Evolutionary conservation across 1,140 invertebrate species (phyloP).

Genomic region (Rhizoglyphus robini): DNA sequence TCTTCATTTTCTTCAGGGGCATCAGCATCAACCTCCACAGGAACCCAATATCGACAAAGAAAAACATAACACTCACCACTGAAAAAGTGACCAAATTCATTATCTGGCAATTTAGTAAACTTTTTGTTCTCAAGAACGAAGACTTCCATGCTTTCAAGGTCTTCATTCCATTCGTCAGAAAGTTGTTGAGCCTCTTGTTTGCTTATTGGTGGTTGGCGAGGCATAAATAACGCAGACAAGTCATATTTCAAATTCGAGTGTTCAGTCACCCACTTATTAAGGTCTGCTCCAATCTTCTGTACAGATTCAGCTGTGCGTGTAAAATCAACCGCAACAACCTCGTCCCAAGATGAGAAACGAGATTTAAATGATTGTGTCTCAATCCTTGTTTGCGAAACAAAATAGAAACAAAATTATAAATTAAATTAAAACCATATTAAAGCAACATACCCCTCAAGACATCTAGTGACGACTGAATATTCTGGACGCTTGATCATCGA

Average conservation of each 20-base stretch:
- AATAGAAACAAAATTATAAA: constrained; percentile 13
- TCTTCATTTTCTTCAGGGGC: constrained; percentile 43
- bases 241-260: constrained; percentile 74
- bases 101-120: constrained; percentile 85
- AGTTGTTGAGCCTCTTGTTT: constrained; percentile 71
- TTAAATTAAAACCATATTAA: neutral
- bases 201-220: constrained; percentile 74
- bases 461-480: constrained; percentile 72
- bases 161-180: constrained; percentile 84
- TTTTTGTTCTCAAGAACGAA: constrained; percentile 96
- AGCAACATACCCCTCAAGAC: constrained; percentile 42
- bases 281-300: constrained; percentile 82
- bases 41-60: constrained; percentile 86
- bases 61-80: constrained; percentile 96
- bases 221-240: constrained; percentile 85
- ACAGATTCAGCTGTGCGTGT: constrained; percentile 96
- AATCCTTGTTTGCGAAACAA: no score
- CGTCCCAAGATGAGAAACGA: constrained; percentile 96
- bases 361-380: constrained; percentile 80
- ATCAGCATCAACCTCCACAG: constrained; percentile 39
- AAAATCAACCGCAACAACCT: constrained; percentile 97
- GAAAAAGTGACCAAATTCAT: constrained; percentile 75
- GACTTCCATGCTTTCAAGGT: constrained; percentile 88
- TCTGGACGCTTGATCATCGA: constrained; percentile 75
- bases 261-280: constrained; percentile 77